A percentile compares a stretch with the other conserved stretches of the same genome.
phyloP scores from a whole-genome alignment of 1,140 invertebrate genomes.

The Pseudomyrmex cubaensis region DNA sequence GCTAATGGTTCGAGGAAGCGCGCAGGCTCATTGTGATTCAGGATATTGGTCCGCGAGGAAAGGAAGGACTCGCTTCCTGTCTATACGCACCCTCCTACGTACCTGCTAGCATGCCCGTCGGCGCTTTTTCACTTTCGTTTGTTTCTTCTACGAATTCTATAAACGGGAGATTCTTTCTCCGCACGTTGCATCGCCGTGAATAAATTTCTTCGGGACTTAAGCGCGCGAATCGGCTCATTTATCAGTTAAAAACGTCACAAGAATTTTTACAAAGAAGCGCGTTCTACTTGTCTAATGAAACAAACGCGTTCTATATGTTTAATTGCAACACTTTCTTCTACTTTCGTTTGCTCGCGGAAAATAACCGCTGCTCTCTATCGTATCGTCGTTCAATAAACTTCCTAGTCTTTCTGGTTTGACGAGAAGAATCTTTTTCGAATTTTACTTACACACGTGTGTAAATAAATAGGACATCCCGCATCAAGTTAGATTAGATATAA shows the following conservation, averaged over 20 bases:
- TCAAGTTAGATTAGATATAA: background rate
- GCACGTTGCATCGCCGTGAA: background rate
- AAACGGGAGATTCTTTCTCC: background rate
- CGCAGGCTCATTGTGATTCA: conserved; percentile 80
- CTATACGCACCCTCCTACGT: conserved; percentile 63
- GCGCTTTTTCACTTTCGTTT: conserved; percentile 51
- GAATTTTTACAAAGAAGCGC: background rate
- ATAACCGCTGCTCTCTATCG: no score
- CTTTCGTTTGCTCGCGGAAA: no score
- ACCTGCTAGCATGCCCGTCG: conserved; percentile 38
- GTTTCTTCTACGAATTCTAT: conserved; percentile 45
- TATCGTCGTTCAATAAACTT: no score
- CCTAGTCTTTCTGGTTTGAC: no score
- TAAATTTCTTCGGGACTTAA: conserved; percentile 20
- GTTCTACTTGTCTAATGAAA: background rate
- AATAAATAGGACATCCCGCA: no score
- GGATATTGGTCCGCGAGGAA: conserved; percentile 79
- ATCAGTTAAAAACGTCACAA: no score
- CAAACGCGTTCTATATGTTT: no score
- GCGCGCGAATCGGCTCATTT: background rate
- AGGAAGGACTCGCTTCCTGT: conserved; percentile 81
- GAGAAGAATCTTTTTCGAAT: no score
- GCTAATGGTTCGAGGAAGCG: conserved; percentile 76
- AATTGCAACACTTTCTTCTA: no score
- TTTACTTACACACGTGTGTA: no score